A percentile compares a stretch with the other conserved stretches of the same genome.
Evolutionary conservation across 2,888 invertebrate genomes (phyloP).

Genomic region (Athetis lepigone): DNA sequence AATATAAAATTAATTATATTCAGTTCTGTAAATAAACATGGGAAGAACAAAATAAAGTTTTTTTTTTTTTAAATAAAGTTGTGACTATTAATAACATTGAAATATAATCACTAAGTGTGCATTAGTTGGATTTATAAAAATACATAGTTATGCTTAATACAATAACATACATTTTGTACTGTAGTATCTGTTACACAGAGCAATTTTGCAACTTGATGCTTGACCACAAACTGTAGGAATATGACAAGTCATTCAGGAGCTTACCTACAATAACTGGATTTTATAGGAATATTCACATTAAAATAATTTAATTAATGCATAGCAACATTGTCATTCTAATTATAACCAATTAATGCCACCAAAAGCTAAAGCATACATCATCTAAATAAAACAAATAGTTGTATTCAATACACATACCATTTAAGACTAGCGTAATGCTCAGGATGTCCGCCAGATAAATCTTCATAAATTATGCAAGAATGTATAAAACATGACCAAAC

Average conservation of each 20-base stretch:
- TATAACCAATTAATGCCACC: slow-evolving; percentile 21
- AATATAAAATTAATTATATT: too few species aligned
- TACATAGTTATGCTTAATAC: slow-evolving; percentile 6
- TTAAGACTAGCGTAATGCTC: slow-evolving; percentile 4
- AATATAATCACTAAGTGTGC: background rate
- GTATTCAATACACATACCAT: background rate
- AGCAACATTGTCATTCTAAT: slow-evolving; percentile 37
- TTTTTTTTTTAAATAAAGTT: background rate
- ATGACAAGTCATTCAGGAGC: slow-evolving; percentile 42
- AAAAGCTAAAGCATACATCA: background rate
- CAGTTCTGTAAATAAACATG: background rate
- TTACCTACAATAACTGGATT: slow-evolving; percentile 48
- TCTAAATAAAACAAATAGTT: slow-evolving; percentile 19
- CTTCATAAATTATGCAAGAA: slow-evolving; percentile 53
- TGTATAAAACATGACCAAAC: slow-evolving; percentile 64
- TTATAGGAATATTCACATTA: slow-evolving; percentile 27
- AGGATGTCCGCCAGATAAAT: slow-evolving; percentile 32
- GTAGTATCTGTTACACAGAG: slow-evolving; percentile 60
- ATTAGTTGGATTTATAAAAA: slow-evolving; percentile 9
- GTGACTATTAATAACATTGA: background rate
- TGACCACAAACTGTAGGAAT: slow-evolving; percentile 61
- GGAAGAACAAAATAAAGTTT: too few species aligned
- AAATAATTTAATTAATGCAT: slow-evolving; percentile 22
- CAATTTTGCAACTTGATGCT: slow-evolving; percentile 56
- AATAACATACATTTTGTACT: slow-evolving; percentile 8